These are phyloP conservation scores for Laupala kohalensis DNA, from an alignment of 1,140 invertebrate genomes.

Conservation along the genomic window DNA sequence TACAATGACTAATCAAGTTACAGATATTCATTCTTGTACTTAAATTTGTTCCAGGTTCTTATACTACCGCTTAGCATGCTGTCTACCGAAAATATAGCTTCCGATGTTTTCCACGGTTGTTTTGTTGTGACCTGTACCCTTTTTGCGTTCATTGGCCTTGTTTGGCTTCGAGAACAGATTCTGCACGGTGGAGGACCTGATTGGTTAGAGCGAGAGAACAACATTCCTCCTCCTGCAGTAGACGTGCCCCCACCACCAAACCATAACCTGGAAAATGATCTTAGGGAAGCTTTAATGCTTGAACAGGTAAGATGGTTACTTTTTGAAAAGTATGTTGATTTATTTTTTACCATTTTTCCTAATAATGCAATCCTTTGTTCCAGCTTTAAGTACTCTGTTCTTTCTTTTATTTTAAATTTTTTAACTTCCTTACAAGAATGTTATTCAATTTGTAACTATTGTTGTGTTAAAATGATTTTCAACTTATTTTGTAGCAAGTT, in stretches of 20 bases:
- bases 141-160: conserved; percentile 89
- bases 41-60: conserved; percentile 37
- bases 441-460: too few relatives aligned
- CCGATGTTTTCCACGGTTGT: conserved; percentile 90
- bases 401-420: too few relatives aligned
- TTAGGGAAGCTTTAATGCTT: conserved; percentile 27
- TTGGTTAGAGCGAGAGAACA: conserved; percentile 69
- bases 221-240: conserved; percentile 21
- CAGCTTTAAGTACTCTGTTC: too few relatives aligned
- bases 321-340: neutral
- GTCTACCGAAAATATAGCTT: conserved; percentile 81
- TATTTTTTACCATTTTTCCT: too few relatives aligned
- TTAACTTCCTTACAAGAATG: too few relatives aligned
- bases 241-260: conserved; percentile 15
- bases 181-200: conserved; percentile 92
- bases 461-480: too few relatives aligned
- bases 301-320: conserved; percentile 6
- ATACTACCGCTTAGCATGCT: conserved; percentile 84
- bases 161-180: conserved; percentile 97
- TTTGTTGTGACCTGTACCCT: conserved; percentile 94
- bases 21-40: neutral
- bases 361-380: too few relatives aligned
- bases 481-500: too few relatives aligned
- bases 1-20: neutral
- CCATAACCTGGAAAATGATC: conserved; percentile 33